Percentiles rank a stretch among this genome's conserved stretches.
Evolutionary conservation across 2,888 invertebrate genomes (phyloP).

Genomic region (Cheilosia scutellata): DNA sequence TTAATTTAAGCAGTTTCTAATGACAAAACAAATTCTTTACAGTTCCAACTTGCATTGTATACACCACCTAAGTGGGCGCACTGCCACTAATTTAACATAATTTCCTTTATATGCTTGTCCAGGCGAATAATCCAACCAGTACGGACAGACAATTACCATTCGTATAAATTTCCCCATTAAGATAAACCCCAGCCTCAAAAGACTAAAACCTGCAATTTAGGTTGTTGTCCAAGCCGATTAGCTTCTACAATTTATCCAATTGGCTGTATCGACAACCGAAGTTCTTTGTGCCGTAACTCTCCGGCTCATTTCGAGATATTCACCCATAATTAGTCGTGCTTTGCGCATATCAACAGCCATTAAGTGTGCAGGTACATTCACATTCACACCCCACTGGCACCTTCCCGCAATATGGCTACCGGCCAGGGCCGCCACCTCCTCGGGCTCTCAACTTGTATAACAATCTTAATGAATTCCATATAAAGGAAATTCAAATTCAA

Average conservation of each 20-base stretch:
- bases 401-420: constrained; percentile 2
- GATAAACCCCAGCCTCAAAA: constrained; percentile 7
- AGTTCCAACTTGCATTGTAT: too few relatives aligned
- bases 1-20: too few relatives aligned
- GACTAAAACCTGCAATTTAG: constrained; percentile 16
- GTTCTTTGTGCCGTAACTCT: constrained; percentile 27
- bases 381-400: constrained; percentile 66
- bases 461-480: constrained; percentile 76
- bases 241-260: constrained; percentile 30
- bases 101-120: background rate
- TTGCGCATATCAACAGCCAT: constrained; percentile 69
- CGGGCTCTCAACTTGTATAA: constrained; percentile 55
- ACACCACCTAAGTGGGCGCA: background rate
- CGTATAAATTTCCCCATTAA: background rate
- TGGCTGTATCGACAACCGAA: constrained; percentile 36
- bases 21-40: too few relatives aligned
- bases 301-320: constrained; percentile 28
- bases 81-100: background rate
- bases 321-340: constrained; percentile 62
- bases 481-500: constrained; percentile 75
- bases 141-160: background rate
- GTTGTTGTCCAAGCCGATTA: constrained; percentile 17
- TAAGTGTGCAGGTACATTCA: constrained; percentile 70
- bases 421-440: constrained; percentile 47
- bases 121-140: background rate